Evolutionary conservation across 2,888 invertebrate genomes (phyloP).

Genomic region (Sclerodermus sp.): DNA sequence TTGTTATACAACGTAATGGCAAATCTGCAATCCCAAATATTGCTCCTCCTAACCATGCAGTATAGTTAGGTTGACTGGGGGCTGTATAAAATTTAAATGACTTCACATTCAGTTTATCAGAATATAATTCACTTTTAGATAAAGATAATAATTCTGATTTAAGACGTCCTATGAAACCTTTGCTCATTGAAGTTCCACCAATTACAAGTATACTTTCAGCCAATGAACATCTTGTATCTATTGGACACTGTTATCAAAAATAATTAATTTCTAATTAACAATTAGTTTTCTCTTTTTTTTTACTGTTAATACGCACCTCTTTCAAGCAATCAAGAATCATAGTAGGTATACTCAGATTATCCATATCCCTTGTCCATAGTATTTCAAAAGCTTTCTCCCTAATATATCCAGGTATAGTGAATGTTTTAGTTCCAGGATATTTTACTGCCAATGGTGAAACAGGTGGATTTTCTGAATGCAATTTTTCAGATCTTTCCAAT

Average conservation of each 20-base stretch:
- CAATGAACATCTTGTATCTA: slow-evolving; percentile 77
- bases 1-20: slow-evolving; percentile 69
- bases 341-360: slow-evolving; percentile 79
- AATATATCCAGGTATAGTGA: slow-evolving; percentile 69
- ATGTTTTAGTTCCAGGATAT: slow-evolving; percentile 68
- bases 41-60: slow-evolving; percentile 85
- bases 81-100: slow-evolving; percentile 79
- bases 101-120: slow-evolving; percentile 64
- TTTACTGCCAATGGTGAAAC: slow-evolving; percentile 65
- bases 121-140: slow-evolving; percentile 66
- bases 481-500: slow-evolving; percentile 67
- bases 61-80: slow-evolving; percentile 79
- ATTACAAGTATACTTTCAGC: slow-evolving; percentile 83
- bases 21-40: slow-evolving; percentile 77
- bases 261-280: too few relatives aligned
- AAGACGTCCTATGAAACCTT: slow-evolving; percentile 81
- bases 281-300: too few relatives aligned
- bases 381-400: slow-evolving; percentile 84
- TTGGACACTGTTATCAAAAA: slow-evolving; percentile 65
- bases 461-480: slow-evolving; percentile 58
- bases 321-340: slow-evolving; percentile 82
- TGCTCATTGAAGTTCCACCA: slow-evolving; percentile 83
- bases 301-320: too few relatives aligned
- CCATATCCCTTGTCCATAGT: slow-evolving; percentile 82
- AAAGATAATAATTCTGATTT: slow-evolving; percentile 74